phyloP scores from a whole-genome alignment of 2,888 invertebrate genomes.

The Xestia c-nigrum region DNA sequence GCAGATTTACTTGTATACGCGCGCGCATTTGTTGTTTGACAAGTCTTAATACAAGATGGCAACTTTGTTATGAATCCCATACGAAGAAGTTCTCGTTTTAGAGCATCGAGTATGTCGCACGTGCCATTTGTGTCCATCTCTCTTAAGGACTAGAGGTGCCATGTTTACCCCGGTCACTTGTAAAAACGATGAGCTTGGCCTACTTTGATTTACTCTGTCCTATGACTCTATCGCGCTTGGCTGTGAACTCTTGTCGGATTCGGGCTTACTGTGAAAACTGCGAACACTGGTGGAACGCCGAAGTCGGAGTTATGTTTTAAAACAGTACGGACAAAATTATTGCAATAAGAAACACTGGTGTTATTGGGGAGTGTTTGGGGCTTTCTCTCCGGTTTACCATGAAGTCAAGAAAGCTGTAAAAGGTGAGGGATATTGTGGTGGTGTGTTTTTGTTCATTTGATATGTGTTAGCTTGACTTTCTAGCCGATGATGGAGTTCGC shows the following conservation, averaged over 20 bases:
- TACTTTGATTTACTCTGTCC: not conserved
- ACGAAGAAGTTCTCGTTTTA: not conserved
- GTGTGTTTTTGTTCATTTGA: conserved; percentile 1
- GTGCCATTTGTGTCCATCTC: not conserved
- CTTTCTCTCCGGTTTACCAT: not conserved
- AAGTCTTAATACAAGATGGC: not conserved
- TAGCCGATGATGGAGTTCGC: conserved; percentile 82
- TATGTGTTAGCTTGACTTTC: conserved; percentile 54
- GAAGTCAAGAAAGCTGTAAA: conserved; percentile 1
- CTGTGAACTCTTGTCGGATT: not conserved
- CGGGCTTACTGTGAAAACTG: not conserved
- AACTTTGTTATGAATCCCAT: not conserved
- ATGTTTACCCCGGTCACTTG: not conserved
- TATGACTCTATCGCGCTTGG: not conserved
- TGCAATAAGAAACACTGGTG: no score
- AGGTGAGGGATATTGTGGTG: conserved; percentile 19
- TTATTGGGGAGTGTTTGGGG: no score
- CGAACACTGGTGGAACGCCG: conserved; percentile 2
- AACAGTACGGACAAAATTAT: not conserved
- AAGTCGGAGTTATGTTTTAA: not conserved
- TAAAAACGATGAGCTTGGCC: not conserved
- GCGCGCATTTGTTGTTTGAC: not conserved
- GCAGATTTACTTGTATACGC: conserved; percentile 8
- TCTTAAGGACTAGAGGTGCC: not conserved
- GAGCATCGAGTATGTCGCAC: not conserved